Base-by-base conservation (phyloP, 2,797 vertebrate species). In the Amblyopsis hoosieri region DNA sequence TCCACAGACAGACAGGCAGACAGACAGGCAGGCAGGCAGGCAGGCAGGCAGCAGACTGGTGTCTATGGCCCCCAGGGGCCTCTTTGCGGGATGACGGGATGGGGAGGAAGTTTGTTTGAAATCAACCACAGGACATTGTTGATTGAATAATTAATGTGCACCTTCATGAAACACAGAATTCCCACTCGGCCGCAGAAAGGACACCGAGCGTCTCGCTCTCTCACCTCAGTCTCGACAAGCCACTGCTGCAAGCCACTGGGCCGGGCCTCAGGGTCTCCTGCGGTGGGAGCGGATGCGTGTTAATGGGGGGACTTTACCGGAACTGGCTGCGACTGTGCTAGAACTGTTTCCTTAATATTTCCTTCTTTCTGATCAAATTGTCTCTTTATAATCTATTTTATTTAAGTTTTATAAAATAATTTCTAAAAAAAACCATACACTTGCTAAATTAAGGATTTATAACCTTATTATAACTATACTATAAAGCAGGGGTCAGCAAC, bases 141-240 rank as follows among this genome's bases (percentile, higher is more conserved):
- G 94, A 94, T 93, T 96, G 94, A 97, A 97, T 97, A 95, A 97
- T 97, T 96, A 94, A 97, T 96, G 94, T 92, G 87, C 88, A 90
- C 91, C 92, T 94, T 93, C 92, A 92, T 93, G 94, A 95, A 90
- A 92, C 93, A 92, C 90, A 88, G 89, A 93, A 94, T 94, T 92
- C 92, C 91, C 92, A 93, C 91, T 94, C 92, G 90, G 23, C 23
- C 23, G 23, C 23, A 3, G 23, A 23, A 23, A 23, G 23, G 93
- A 93, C 92, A 64, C 64, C 78, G 59, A 76, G 71, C 15, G 59
- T 57, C 49, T 66, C 58, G 56, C 63, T 54, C 12, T 33, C 14
- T 55, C 45, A 63, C 60, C 57, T 58, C 62, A 54, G 31, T 47
- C n/a, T 57, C 50, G 19, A 12, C 56, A 37, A 52, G 52, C 64